Evolutionary conservation across 2,888 invertebrate species (phyloP).

Genomic region (Keiferia lycopersicella): DNA sequence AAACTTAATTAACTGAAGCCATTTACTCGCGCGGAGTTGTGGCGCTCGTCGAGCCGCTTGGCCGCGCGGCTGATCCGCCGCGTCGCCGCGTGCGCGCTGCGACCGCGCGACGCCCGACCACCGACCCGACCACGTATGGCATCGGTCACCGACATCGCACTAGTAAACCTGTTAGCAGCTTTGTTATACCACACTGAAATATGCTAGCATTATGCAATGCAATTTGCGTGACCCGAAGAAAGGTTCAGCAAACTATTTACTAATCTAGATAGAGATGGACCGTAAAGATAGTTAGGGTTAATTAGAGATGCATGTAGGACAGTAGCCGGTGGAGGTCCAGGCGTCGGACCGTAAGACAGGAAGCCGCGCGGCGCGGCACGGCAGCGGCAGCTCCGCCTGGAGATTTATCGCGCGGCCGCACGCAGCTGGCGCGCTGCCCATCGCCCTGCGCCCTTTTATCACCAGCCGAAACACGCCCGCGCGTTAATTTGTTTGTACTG

Average conservation of each 20-base stretch:
- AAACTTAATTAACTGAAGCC: conserved; percentile 82
- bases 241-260: neutral
- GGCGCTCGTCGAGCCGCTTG: conserved; percentile 19
- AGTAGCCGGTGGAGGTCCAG: conserved; percentile 14
- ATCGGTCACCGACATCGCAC: conserved; percentile 56
- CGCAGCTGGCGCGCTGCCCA: conserved; percentile 72
- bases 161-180: conserved; percentile 32
- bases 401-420: conserved; percentile 70
- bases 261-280: neutral
- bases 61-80: conserved; percentile 27
- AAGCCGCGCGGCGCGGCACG: conserved; percentile 11
- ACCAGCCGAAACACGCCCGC: conserved; percentile 74
- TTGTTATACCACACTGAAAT: neutral
- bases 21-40: conserved; percentile 62
- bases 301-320: conserved; percentile 25
- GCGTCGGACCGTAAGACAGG: neutral
- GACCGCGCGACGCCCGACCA: conserved; percentile 36
- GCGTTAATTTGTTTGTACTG: conserved; percentile 80
- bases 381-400: conserved; percentile 40
- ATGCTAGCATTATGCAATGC: conserved; percentile 6
- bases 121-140: conserved; percentile 41
- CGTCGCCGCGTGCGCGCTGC: no score
- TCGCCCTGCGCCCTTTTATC: conserved; percentile 76
- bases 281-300: conserved; percentile 14
- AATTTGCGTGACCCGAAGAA: neutral